Percentiles rank a stretch among this genome's conserved stretches.
Evolutionary conservation across 2,888 invertebrate genomes (phyloP).

Genomic region (Xanthorhoe designata): DNA sequence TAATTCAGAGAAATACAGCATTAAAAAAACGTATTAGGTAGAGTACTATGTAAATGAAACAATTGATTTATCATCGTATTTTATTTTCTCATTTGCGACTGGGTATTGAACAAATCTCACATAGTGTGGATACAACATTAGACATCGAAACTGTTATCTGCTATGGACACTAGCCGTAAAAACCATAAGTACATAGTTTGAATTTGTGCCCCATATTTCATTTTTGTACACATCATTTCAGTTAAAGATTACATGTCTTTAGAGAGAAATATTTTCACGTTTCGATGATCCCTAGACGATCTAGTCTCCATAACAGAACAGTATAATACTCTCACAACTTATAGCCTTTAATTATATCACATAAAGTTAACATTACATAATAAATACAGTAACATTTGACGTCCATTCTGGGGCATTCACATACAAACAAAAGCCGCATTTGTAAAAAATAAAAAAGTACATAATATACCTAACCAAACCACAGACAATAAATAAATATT

Average conservation of each 20-base stretch:
- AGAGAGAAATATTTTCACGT: background rate
- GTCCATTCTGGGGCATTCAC: slow-evolving; percentile 64
- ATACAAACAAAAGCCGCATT: slow-evolving; percentile 57
- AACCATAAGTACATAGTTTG: slow-evolving; percentile 16
- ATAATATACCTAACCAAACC: slow-evolving; percentile 41
- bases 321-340: slow-evolving; percentile 61
- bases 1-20: no score
- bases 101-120: slow-evolving; percentile 74
- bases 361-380: slow-evolving; percentile 71
- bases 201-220: slow-evolving; percentile 19
- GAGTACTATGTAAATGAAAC: background rate
- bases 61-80: slow-evolving; percentile 63
- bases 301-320: slow-evolving; percentile 48
- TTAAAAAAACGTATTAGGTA: background rate
- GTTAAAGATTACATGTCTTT: background rate
- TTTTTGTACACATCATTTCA: background rate
- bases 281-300: background rate
- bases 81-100: slow-evolving; percentile 79
- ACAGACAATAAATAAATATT: slow-evolving; percentile 51
- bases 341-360: slow-evolving; percentile 77
- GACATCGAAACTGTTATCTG: slow-evolving; percentile 59
- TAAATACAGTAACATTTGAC: slow-evolving; percentile 61
- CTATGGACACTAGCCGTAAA: slow-evolving; percentile 50
- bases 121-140: slow-evolving; percentile 59
- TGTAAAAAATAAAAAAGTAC: slow-evolving; percentile 49